Conservation (phyloP, 2,888 invertebrate genomes). For the Stictocephala bisonia region DNA sequence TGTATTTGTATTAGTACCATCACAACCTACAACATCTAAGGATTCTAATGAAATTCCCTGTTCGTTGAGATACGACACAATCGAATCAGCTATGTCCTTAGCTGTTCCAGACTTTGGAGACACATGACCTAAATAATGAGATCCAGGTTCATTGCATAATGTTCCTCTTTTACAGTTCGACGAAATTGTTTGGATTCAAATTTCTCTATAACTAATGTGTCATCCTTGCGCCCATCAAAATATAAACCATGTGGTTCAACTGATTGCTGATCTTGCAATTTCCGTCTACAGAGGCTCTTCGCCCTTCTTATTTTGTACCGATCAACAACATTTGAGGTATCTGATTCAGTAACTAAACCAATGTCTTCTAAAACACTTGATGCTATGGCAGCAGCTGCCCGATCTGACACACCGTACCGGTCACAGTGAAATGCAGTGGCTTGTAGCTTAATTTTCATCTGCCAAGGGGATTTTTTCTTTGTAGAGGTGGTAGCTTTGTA, state of each 20-base stretch:
- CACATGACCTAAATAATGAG: conserved; percentile 35
- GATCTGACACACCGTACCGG: conserved; percentile 37
- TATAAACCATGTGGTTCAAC: conserved; percentile 21
- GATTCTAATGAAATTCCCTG: conserved; percentile 32
- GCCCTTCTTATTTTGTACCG: conserved; percentile 36
- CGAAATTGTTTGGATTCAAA: not conserved
- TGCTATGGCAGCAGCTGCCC: conserved; percentile 41
- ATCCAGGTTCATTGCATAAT: conserved; percentile 26
- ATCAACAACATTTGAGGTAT: conserved; percentile 19
- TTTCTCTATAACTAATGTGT: not conserved
- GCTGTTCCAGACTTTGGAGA: conserved; percentile 31
- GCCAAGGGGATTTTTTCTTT: conserved; percentile 27
- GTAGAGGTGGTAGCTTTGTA: conserved; percentile 3
- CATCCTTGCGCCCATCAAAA: conserved; percentile 26
- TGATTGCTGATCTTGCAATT: not conserved
- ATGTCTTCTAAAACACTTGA: conserved; percentile 41
- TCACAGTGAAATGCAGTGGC: conserved; percentile 37
- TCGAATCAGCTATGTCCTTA: conserved; percentile 18
- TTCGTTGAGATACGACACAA: conserved; percentile 23
- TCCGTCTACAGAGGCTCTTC: conserved; percentile 10
- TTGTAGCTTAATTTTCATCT: conserved; percentile 28
- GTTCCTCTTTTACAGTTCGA: too few species aligned
- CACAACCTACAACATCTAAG: conserved; percentile 26
- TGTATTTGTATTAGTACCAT: conserved; percentile 33
- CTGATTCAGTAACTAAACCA: conserved; percentile 30